Evolutionary conservation across 2,797 vertebrate species (phyloP), one percentile per base, ranked within the genome.

Genomic region (Peromyscus melanophrys): DNA sequence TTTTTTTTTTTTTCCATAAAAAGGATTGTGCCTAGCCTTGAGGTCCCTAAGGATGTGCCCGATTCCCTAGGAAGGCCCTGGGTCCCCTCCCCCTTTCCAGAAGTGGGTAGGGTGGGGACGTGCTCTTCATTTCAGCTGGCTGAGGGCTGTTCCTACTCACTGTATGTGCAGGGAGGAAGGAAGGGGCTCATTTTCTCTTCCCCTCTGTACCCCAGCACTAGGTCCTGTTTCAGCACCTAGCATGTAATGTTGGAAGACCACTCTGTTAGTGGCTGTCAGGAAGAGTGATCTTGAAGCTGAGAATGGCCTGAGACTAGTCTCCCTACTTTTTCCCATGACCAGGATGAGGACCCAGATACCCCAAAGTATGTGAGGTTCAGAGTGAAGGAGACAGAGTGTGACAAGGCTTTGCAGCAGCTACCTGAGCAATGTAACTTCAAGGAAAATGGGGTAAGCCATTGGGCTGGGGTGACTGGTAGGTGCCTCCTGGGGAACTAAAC

Each of bases 391-490:
- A 97, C 89, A 0, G 63, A 77, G 21, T 94, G 80, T 92, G 34
- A 69, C 49, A 96, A 83, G 40, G 4, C 0, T 0, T 40, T 17
- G 0, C 19, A 0, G 40, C 43, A 2, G 52, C 5, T 25, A 4
- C 25, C 4, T 90, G 95, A 92, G 29, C 75, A 61, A 63, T 94
- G 96, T 63, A 46, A 37, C 85, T 97, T 97, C 89, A 97, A 69
- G 67, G n/a, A 92, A n/a, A 16, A 92, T 14, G 96, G 96, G 85
- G 92, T 96, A 78, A 92, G 92, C 17, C 94, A 89, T 67, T 92
- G 93, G 19, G 17, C 57, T 31, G 17, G 55, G 49, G 29, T 34
- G 1, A 10, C 13, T 10, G 17, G 61, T 6, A 21, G 75, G 12
- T 11, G 14, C 43, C 13, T 49, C 75, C 52, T 23, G 6, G 37